Percentiles rank a stretch among this genome's conserved stretches.
Conservation (phyloP, 2,797 vertebrate genomes). For the Cynopterus sphinx region DNA sequence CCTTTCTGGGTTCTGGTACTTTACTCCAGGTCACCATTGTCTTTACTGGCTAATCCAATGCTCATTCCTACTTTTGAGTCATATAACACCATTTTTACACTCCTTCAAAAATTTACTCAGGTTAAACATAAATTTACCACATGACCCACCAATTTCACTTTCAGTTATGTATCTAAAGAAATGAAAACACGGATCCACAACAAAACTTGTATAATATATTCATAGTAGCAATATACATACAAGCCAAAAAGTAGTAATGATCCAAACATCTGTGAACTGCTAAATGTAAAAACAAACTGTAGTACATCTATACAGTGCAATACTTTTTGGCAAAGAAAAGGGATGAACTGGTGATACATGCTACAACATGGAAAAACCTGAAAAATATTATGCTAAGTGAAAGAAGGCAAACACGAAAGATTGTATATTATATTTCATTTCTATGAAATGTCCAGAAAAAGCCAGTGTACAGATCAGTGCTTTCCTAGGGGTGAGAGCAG, state of each 20-base stretch:
- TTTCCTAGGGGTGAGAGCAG: background rate
- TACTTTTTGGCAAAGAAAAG: background rate
- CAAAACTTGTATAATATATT: background rate
- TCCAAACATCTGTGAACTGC: background rate
- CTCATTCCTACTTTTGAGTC: background rate
- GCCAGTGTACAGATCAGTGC: background rate
- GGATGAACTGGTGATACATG: background rate
- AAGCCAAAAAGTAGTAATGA: background rate
- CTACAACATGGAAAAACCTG: background rate
- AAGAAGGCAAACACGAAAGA: constrained; percentile 29
- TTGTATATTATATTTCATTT: background rate
- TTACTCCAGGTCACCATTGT: background rate
- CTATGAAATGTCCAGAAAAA: background rate
- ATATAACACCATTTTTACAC: background rate
- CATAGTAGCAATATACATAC: background rate
- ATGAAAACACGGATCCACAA: background rate
- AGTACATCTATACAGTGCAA: background rate
- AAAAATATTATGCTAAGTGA: background rate
- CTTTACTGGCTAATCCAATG: background rate
- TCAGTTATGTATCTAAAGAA: background rate
- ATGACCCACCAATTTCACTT: background rate
- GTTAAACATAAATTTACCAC: constrained; percentile 10
- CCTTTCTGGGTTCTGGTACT: background rate
- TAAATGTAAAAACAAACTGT: constrained; percentile 2
- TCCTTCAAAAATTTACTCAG: constrained; percentile 3